phyloP scores from a whole-genome alignment of 2,113 vertebrate species.

The Corynorhinus townsendii region DNA sequence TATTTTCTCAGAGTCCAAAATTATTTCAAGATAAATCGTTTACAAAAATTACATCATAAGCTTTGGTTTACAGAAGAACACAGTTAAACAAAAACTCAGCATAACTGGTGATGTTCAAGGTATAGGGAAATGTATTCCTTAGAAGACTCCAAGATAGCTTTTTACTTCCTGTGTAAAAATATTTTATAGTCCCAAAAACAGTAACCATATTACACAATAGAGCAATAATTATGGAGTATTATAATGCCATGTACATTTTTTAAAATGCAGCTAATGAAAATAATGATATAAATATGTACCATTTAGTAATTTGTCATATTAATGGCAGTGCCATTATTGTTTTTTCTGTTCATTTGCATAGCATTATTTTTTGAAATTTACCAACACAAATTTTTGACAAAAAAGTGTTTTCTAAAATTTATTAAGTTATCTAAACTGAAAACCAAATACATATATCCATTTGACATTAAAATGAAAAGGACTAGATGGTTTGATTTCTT shows the following conservation, averaged over 20 bases:
- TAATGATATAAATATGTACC: background rate
- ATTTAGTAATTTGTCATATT: background rate
- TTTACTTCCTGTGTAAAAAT: background rate
- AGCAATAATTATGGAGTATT: background rate
- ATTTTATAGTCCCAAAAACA: background rate
- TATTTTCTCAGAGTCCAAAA: background rate
- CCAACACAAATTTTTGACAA: background rate
- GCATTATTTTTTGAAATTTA: conserved; percentile 31
- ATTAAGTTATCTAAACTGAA: background rate
- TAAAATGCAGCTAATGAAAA: background rate
- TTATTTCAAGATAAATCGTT: conserved; percentile 14
- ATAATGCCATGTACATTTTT: background rate
- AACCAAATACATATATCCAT: background rate
- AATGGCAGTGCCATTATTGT: background rate
- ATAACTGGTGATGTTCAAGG: background rate
- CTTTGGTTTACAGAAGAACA: background rate
- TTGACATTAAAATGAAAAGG: conserved; percentile 24
- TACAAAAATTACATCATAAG: background rate
- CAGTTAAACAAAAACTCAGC: background rate
- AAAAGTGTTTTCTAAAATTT: background rate
- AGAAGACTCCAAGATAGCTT: background rate
- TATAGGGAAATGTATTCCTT: background rate
- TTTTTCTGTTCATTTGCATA: background rate
- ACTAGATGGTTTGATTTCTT: conserved; percentile 19
- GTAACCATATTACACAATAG: background rate